phyloP scores from a whole-genome alignment of 1,140 invertebrate genomes.

The Ostrea denselamellosa region DNA sequence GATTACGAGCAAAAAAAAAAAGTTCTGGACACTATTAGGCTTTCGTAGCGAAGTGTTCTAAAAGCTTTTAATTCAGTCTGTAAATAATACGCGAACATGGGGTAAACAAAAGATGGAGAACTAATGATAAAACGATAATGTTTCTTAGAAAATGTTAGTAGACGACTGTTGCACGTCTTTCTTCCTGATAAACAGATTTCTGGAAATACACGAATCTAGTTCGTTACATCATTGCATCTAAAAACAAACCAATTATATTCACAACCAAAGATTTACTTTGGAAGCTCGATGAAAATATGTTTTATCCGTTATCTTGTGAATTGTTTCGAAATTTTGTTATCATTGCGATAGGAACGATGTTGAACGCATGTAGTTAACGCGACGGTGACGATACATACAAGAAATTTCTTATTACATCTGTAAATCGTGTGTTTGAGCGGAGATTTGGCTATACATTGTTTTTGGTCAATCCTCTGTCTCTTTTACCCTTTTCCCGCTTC shows the following conservation, averaged over 20 bases:
- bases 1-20: no score
- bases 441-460: no score
- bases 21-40: no score
- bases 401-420: no score
- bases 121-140: constrained; percentile 32
- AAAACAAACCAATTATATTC: background rate
- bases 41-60: constrained; percentile 2
- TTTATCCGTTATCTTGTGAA: constrained; percentile 1
- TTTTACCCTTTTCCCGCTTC: no score
- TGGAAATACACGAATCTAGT: background rate
- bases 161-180: background rate
- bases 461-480: no score
- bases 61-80: constrained; percentile 24
- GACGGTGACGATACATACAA: no score
- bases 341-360: background rate
- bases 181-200: constrained; percentile 28
- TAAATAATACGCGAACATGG: constrained; percentile 9
- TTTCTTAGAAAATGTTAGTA: constrained; percentile 30
- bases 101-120: constrained; percentile 13
- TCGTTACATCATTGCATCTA: constrained; percentile 15
- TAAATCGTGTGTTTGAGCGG: no score
- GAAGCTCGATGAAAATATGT: constrained; percentile 7
- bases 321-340: background rate
- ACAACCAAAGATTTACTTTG: background rate
- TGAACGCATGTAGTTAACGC: no score